A percentile compares a stretch with the other conserved stretches of the same genome.
Evolutionary conservation across 2,797 vertebrate genomes (phyloP).

Genomic region (Cygnus olor): DNA sequence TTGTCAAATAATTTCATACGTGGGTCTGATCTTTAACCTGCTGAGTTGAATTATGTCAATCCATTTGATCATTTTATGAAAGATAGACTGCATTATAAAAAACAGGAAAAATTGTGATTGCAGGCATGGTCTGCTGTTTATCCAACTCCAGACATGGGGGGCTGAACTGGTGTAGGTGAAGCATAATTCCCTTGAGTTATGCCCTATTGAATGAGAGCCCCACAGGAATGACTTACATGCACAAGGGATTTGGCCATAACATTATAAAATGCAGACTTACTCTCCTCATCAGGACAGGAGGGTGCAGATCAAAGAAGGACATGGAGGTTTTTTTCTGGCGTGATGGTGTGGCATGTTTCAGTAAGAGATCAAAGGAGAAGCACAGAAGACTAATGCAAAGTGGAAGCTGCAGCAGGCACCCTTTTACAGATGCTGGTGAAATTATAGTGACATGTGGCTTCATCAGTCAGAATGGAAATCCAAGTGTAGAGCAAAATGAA

Average conservation of each 20-base stretch:
- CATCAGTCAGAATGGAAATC: slow-evolving; percentile 35
- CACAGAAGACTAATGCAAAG: background rate
- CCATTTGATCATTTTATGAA: background rate
- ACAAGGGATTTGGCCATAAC: background rate
- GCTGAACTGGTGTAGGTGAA: background rate
- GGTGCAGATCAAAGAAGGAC: slow-evolving; percentile 30
- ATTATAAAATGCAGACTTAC: background rate
- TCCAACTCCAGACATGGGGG: background rate
- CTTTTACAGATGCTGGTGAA: background rate
- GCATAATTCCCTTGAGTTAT: background rate
- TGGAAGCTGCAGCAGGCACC: background rate
- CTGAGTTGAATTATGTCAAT: background rate
- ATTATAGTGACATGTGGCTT: slow-evolving; percentile 12
- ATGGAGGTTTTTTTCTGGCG: background rate
- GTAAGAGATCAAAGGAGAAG: slow-evolving; percentile 40
- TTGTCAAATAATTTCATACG: background rate
- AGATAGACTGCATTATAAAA: background rate
- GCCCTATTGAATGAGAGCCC: accelerated
- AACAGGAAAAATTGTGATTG: background rate
- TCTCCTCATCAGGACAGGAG: background rate
- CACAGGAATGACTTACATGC: background rate
- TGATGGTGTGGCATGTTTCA: background rate
- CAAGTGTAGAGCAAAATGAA: background rate
- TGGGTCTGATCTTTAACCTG: background rate
- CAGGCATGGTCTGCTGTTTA: background rate